Base-by-base conservation (phyloP, 2,113 vertebrate genomes). In the Marmota monax region DNA sequence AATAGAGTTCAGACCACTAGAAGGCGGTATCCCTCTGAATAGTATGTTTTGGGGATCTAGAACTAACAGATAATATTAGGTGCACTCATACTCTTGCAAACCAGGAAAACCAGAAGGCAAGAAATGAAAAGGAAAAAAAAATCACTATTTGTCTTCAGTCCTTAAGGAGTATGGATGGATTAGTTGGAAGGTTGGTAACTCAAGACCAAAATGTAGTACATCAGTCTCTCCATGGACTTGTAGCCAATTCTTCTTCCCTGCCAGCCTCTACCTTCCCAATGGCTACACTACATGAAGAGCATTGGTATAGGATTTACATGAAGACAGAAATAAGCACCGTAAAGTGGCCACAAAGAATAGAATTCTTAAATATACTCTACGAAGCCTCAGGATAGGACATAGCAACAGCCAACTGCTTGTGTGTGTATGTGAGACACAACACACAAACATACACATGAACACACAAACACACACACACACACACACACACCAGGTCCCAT, bases 241-340 rank as follows among this genome's bases (percentile, higher is more conserved):
- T 51, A 87, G 61, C 61, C 48, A 56, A 5, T 82, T 88, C 18
- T 51, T 61, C 69, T 92, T 91, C 42, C 83, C 70, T 70, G 73
- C 61, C 58, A 76, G 87, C 84, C 90, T 94, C 93, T 61, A 18
- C 58, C 78, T 92, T 85, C 92, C 90, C 90, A 70, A 32, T 82
- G n/a, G 61, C 86, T 27, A 34, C 61, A 83, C 67, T 80, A 96
- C 88, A 92, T 4, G 27, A 84, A 92, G 69, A 76, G 95, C 32
- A 51, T 27, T 25, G 22, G 82, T n/a, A 22, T 27, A 56, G 89
- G 73, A 94, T 83, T 94, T 88, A 77, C 92, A 96, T 39, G 83
- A 83, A 93, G 94, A 98, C 51, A 67, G 92, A 97, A 76, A 84
- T 61, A 96, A 99, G 98, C 98, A 99, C 98, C 98, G 14, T 53